Evolutionary conservation across 53 echinoderm and acorn worm species (phyloP).

Genomic region (Zoroaster sp.): DNA sequence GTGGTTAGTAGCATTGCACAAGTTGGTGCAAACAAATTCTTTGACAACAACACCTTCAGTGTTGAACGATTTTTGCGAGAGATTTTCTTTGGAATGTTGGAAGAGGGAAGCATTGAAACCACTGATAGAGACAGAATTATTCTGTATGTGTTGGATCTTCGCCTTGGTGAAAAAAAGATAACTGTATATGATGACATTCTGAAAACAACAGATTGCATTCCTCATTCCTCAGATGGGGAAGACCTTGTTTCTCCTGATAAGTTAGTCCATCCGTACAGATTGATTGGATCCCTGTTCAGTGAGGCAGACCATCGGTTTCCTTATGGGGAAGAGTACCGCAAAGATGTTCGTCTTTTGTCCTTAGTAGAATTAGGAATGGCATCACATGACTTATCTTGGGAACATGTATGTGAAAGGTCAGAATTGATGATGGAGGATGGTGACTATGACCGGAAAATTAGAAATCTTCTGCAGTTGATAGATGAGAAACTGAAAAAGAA

Average conservation of each 20-base stretch:
- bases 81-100: conserved; percentile 29
- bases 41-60: conserved; percentile 37
- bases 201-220: conserved; percentile 23
- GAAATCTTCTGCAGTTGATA: conserved; percentile 16
- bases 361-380: conserved; percentile 49
- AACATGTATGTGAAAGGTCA: conserved; percentile 52
- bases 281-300: conserved; percentile 27
- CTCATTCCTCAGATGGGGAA: conserved; percentile 40
- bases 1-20: conserved; percentile 7
- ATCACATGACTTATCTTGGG: conserved; percentile 34
- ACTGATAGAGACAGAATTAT: background rate
- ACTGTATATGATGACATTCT: conserved; percentile 2
- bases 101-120: background rate
- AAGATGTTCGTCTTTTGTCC: conserved; percentile 22
- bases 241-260: background rate
- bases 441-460: background rate
- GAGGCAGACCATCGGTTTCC: conserved; percentile 52
- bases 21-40: background rate
- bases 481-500: background rate
- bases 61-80: conserved; percentile 7
- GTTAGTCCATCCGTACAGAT: conserved; percentile 21
- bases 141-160: conserved; percentile 39
- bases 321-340: conserved; percentile 7
- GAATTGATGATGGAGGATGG: background rate
- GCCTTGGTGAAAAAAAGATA: background rate